Evolutionary conservation across 2,797 vertebrate species (phyloP).

Genomic region (Gastrophryne carolinensis): DNA sequence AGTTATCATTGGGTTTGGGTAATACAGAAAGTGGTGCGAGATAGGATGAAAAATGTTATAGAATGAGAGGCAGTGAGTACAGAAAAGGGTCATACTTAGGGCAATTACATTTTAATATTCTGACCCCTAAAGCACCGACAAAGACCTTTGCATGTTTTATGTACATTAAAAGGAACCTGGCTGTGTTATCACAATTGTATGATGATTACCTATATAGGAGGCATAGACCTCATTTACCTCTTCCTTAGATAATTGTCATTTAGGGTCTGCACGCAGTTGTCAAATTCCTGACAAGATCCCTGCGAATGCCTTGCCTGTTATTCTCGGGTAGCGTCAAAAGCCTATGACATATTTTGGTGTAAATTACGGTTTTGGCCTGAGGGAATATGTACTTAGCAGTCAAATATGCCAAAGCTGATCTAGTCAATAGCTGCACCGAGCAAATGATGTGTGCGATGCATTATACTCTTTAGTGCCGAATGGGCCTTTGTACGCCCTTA

Average conservation of each 20-base stretch:
- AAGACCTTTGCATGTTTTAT: no score
- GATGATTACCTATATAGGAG: background rate
- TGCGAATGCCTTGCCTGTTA: constrained; percentile 28
- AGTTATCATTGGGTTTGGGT: no score
- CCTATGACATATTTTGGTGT: constrained; percentile 37
- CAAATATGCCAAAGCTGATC: constrained; percentile 39
- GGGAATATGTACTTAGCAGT: constrained; percentile 42
- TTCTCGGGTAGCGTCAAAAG: constrained; percentile 19
- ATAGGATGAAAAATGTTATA: no score
- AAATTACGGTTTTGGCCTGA: constrained; percentile 39
- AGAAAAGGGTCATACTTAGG: no score
- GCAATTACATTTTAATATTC: no score
- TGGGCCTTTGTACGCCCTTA: constrained; percentile 1
- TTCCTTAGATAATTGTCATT: constrained; percentile 30
- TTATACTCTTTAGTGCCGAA: background rate
- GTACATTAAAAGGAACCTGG: no score
- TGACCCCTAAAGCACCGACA: no score
- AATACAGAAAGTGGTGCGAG: no score
- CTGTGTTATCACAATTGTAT: no score
- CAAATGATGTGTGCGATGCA: constrained; percentile 23
- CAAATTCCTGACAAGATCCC: constrained; percentile 30
- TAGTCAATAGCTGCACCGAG: constrained; percentile 17
- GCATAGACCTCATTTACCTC: constrained; percentile 4
- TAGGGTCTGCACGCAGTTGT: constrained; percentile 14
- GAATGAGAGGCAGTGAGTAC: no score